Conservation (phyloP, 2,113 vertebrate genomes). For the Galbula dea region DNA sequence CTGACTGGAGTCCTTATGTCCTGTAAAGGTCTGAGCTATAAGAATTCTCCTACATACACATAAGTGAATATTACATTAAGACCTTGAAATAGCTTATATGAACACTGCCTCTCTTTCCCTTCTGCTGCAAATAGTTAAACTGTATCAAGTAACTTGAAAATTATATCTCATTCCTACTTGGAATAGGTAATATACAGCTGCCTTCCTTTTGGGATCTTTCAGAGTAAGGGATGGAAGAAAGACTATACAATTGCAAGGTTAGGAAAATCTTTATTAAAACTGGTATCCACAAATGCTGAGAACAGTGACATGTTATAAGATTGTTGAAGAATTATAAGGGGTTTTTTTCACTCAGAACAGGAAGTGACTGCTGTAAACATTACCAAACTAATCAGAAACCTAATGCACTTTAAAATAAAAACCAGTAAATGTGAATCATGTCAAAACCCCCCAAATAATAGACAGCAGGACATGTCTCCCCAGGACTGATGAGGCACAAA, state of each 20-base stretch:
- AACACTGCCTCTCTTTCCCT: background rate
- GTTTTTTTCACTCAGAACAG: background rate
- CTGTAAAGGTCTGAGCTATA: background rate
- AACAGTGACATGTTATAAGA: background rate
- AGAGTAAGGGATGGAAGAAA: background rate
- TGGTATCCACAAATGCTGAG: background rate
- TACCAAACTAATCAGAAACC: background rate
- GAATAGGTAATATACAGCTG: background rate
- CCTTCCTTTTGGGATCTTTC: background rate
- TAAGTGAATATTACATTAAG: background rate
- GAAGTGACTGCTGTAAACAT: background rate
- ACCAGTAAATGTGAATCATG: background rate
- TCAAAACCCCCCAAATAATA: background rate
- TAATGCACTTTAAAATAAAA: background rate
- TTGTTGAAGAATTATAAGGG: background rate
- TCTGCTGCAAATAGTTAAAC: background rate
- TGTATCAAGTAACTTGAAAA: background rate
- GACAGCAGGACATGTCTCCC: background rate
- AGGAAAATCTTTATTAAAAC: background rate
- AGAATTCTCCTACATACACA: background rate
- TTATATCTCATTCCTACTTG: background rate
- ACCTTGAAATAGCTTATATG: background rate
- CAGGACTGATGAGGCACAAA: background rate
- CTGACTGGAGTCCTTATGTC: background rate
- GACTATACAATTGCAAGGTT: background rate